Percentiles rank a stretch among this genome's conserved stretches.
phyloP scores from a whole-genome alignment of 2,113 vertebrate genomes.

The Passer montanus region DNA sequence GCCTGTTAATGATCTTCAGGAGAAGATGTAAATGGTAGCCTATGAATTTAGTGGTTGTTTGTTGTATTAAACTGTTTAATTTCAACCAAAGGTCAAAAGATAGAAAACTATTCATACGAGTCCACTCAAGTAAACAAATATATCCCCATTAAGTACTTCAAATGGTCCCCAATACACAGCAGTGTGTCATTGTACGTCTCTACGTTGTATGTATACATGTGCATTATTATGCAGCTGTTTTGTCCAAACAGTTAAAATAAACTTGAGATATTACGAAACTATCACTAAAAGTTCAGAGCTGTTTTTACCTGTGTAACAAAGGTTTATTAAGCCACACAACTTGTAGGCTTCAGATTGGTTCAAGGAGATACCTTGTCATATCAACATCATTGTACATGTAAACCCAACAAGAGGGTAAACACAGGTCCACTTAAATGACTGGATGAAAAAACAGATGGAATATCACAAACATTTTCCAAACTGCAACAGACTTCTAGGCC shows the following conservation, averaged over 20 bases:
- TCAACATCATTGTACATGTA: constrained; percentile 76
- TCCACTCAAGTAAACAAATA: constrained; percentile 57
- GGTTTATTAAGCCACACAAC: constrained; percentile 76
- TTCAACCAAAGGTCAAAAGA: constrained; percentile 58
- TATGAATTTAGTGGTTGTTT: constrained; percentile 40
- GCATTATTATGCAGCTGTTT: neutral
- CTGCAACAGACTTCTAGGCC: constrained; percentile 82
- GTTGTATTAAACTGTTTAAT: constrained; percentile 52
- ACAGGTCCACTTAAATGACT: constrained; percentile 75
- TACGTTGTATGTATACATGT: neutral
- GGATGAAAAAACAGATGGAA: constrained; percentile 78
- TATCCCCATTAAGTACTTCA: constrained; percentile 39
- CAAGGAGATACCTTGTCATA: constrained; percentile 81
- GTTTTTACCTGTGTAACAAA: constrained; percentile 78
- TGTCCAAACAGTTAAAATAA: constrained; percentile 62
- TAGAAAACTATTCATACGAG: constrained; percentile 42
- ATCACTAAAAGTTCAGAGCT: constrained; percentile 70
- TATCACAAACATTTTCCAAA: constrained; percentile 84
- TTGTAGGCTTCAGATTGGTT: constrained; percentile 67
- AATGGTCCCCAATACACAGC: constrained; percentile 41
- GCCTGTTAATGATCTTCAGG: constrained; percentile 34
- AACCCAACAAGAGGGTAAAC: constrained; percentile 81
- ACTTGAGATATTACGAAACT: constrained; percentile 72
- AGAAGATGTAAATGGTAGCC: constrained; percentile 60
- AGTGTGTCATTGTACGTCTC: neutral